A percentile compares a stretch with the other conserved stretches of the same genome.
These are phyloP conservation scores for Riparia riparia DNA, from an alignment of 2,113 vertebrate species.

Conservation along the genomic window DNA sequence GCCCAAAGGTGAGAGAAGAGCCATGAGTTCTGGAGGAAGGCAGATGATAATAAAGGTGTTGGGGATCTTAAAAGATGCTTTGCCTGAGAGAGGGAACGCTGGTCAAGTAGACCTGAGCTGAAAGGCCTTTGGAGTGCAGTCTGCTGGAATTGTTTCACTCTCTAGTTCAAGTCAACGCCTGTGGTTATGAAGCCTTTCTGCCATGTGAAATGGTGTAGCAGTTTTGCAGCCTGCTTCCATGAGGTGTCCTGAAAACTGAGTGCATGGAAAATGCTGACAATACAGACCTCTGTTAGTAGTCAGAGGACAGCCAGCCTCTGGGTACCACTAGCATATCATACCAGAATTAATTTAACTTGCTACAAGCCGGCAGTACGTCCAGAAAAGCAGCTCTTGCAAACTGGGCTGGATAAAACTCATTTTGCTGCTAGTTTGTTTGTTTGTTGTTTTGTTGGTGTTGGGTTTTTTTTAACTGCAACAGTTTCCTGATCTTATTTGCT, in stretches of 20 bases:
- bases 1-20: background rate
- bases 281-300: background rate
- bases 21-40: background rate
- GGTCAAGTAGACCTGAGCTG: fast-evolving
- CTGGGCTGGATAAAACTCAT: background rate
- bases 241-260: background rate
- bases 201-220: background rate
- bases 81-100: background rate
- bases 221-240: background rate
- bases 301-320: background rate
- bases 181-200: background rate
- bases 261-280: background rate
- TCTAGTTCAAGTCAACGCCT: background rate
- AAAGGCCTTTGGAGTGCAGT: background rate
- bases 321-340: background rate
- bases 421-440: background rate
- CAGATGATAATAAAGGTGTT: background rate
- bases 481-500: background rate
- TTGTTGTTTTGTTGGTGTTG: background rate
- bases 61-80: background rate
- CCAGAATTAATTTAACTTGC: background rate
- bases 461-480: background rate
- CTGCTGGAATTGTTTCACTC: background rate
- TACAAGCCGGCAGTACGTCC: background rate
- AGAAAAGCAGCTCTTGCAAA: background rate